Conservation (phyloP, 2,888 invertebrate genomes). For the Latrodectus hesperus region DNA sequence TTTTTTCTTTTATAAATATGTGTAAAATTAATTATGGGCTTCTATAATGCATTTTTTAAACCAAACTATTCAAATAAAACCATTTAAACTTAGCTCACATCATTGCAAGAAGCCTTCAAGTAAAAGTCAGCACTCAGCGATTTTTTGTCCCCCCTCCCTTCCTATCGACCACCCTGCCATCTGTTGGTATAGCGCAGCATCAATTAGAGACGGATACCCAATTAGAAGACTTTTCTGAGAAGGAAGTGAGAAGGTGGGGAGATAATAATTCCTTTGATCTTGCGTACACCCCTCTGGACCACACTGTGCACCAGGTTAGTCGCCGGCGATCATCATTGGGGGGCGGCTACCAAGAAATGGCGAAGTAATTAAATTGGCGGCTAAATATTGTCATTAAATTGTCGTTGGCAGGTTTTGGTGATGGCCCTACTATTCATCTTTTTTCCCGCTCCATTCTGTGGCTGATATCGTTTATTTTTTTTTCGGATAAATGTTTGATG, state of each 20-base stretch:
- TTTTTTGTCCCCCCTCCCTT: not conserved
- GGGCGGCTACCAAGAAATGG: conserved; percentile 34
- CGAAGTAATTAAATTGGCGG: conserved; percentile 59
- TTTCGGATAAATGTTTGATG: no score
- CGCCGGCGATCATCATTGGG: conserved; percentile 6
- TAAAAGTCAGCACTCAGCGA: not conserved
- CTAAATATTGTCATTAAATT: conserved; percentile 65
- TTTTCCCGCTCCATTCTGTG: not conserved
- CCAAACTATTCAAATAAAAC: not conserved
- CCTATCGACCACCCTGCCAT: conserved; percentile 17
- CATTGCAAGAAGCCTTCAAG: not conserved
- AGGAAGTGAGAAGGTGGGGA: not conserved
- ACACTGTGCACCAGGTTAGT: conserved; percentile 20
- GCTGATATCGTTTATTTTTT: no score
- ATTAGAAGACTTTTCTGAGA: conserved; percentile 27
- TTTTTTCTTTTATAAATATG: no score
- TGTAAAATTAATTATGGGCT: no score
- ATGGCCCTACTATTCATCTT: conserved; percentile 9
- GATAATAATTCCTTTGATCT: conserved; percentile 11
- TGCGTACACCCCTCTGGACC: not conserved
- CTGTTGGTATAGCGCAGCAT: conserved; percentile 32
- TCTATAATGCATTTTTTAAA: no score
- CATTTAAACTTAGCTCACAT: not conserved
- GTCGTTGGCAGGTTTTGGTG: conserved; percentile 51
- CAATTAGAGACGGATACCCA: conserved; percentile 37